These are phyloP conservation scores for Crossocerus cetratus DNA, from an alignment of 2,888 invertebrate genomes.

Conservation along the genomic window DNA sequence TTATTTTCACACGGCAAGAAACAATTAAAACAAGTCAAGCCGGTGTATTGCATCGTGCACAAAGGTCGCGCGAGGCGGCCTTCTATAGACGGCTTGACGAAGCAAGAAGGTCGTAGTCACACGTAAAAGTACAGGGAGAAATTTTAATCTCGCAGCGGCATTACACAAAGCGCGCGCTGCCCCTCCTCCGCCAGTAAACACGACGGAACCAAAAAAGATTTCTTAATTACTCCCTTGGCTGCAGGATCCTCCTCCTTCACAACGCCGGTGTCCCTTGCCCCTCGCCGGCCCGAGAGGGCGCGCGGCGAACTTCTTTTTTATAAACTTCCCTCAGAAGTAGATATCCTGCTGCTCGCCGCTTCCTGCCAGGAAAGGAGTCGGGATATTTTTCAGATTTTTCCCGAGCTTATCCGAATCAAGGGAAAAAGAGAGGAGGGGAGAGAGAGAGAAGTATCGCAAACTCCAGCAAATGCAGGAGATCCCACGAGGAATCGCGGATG, in stretches of 20 bases:
- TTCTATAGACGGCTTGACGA: neutral
- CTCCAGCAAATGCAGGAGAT: slow-evolving; percentile 9
- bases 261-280: neutral
- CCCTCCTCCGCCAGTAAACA: neutral
- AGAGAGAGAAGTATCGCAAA: neutral
- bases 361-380: neutral
- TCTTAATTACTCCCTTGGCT: slow-evolving; percentile 26
- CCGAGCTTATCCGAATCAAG: slow-evolving; percentile 20
- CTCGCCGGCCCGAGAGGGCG: neutral
- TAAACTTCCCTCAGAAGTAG: neutral
- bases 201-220: slow-evolving; percentile 13
- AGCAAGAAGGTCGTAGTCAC: neutral
- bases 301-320: slow-evolving; percentile 12
- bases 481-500: neutral
- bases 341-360: neutral
- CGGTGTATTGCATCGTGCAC: neutral
- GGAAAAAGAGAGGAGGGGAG: slow-evolving; percentile 10
- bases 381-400: slow-evolving; percentile 32
- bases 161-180: neutral
- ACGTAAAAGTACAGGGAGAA: slow-evolving; percentile 1
- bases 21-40: neutral
- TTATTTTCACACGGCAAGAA: neutral
- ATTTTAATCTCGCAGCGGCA: slow-evolving; percentile 14
- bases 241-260: slow-evolving; percentile 2
- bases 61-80: neutral